Percentiles rank a stretch among this genome's conserved stretches.
These are phyloP conservation scores for Rhegmatorhina hoffmannsi DNA, from an alignment of 2,113 vertebrate species.

Conservation along the genomic window DNA sequence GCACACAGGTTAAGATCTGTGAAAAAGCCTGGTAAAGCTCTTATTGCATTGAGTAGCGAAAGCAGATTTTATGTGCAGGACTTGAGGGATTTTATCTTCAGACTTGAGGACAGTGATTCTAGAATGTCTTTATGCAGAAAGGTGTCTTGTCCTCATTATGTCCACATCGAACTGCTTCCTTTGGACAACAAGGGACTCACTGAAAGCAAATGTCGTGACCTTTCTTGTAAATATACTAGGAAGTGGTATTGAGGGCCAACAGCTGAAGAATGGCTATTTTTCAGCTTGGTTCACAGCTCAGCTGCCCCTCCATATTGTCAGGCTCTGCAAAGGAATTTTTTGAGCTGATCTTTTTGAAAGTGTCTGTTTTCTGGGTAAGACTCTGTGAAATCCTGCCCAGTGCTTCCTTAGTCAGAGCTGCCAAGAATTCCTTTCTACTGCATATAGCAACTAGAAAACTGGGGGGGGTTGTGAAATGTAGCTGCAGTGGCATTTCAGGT, in stretches of 20 bases:
- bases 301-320: background rate
- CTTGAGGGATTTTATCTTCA: background rate
- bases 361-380: background rate
- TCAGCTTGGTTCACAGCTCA: background rate
- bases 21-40: background rate
- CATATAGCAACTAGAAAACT: background rate
- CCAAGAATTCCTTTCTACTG: background rate
- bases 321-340: background rate
- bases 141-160: background rate
- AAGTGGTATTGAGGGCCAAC: accelerated
- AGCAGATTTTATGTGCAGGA: background rate
- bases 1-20: background rate
- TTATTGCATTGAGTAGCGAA: background rate
- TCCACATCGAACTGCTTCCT: background rate
- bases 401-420: background rate
- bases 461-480: background rate
- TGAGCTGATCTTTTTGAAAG: background rate
- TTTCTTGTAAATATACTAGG: background rate
- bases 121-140: background rate
- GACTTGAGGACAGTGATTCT: background rate
- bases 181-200: background rate
- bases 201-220: background rate
- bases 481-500: background rate
- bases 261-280: background rate
- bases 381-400: background rate